Evolutionary conservation across 2,113 vertebrate genomes (phyloP).

Genomic region (Ammodytes marinus): DNA sequence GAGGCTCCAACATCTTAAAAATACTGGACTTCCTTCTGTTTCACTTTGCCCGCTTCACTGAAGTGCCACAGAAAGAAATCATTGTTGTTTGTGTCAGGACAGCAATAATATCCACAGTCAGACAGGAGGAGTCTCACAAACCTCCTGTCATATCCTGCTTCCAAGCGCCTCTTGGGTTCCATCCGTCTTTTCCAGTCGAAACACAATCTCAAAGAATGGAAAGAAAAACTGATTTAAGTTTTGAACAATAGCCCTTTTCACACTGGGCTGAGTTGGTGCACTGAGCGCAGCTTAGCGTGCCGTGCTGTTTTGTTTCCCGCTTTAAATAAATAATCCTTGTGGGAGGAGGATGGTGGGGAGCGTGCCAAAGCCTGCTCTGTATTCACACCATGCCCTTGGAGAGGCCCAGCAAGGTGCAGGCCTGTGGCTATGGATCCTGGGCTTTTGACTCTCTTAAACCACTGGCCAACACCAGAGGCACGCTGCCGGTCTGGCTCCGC

Average conservation of each 20-base stretch:
- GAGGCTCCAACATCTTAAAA: constrained; percentile 58
- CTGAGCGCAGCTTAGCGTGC: constrained; percentile 66
- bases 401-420: constrained; percentile 70
- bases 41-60: constrained; percentile 60
- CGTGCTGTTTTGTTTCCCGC: constrained; percentile 69
- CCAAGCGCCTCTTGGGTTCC: constrained; percentile 40
- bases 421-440: constrained; percentile 64
- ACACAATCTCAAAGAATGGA: constrained; percentile 39
- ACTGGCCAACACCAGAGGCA: constrained; percentile 53
- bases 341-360: constrained; percentile 26
- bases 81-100: constrained; percentile 58
- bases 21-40: constrained; percentile 60
- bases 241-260: constrained; percentile 73
- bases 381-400: constrained; percentile 71
- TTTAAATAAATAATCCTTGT: constrained; percentile 78
- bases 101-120: constrained; percentile 56
- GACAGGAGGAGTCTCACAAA: constrained; percentile 43
- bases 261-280: constrained; percentile 47
- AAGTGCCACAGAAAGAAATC: constrained; percentile 54
- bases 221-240: constrained; percentile 55
- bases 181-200: constrained; percentile 30
- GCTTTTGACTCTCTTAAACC: constrained; percentile 52
- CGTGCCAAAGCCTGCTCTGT: constrained; percentile 67
- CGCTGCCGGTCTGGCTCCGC: constrained; percentile 43
- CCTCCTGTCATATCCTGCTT: constrained; percentile 52